Conservation (phyloP, 2,888 invertebrate genomes). For the Aleiodes testaceus region DNA sequence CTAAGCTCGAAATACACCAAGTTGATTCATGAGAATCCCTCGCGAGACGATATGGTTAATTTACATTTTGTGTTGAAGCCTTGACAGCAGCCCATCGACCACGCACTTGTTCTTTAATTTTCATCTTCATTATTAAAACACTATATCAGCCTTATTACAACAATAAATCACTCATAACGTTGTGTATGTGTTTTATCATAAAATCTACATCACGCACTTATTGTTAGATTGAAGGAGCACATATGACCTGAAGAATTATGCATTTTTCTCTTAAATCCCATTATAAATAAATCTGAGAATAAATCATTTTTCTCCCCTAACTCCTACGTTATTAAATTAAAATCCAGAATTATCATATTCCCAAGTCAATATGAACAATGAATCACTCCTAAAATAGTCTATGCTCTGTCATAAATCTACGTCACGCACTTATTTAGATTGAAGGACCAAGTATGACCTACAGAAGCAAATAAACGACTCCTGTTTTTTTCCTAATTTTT, state of each 20-base stretch:
- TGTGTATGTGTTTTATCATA: too few species aligned
- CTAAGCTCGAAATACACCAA: constrained; percentile 45
- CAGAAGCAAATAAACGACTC: too few species aligned
- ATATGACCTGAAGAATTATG: too few species aligned
- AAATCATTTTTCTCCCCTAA: too few species aligned
- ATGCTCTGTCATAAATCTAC: background rate
- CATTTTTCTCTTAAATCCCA: too few species aligned
- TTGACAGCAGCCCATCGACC: constrained; percentile 20
- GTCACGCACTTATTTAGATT: too few species aligned
- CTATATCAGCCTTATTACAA: background rate
- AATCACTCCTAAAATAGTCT: background rate
- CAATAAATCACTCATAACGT: too few species aligned
- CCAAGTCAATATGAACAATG: background rate
- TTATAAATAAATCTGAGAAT: too few species aligned
- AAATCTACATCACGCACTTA: too few species aligned
- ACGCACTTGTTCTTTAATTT: constrained; percentile 10
- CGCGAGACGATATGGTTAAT: constrained; percentile 46
- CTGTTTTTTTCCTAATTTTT: too few species aligned
- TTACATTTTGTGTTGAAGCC: constrained; percentile 43
- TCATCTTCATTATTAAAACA: constrained; percentile 3
- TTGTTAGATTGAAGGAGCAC: too few species aligned
- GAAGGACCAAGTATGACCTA: too few species aligned
- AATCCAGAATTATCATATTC: background rate
- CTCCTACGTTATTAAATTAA: background rate
- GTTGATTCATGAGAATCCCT: constrained; percentile 52